A percentile compares a stretch with the other conserved stretches of the same genome.
Conservation (phyloP, 2,888 invertebrate genomes). For the Antheraea yamamai region DNA sequence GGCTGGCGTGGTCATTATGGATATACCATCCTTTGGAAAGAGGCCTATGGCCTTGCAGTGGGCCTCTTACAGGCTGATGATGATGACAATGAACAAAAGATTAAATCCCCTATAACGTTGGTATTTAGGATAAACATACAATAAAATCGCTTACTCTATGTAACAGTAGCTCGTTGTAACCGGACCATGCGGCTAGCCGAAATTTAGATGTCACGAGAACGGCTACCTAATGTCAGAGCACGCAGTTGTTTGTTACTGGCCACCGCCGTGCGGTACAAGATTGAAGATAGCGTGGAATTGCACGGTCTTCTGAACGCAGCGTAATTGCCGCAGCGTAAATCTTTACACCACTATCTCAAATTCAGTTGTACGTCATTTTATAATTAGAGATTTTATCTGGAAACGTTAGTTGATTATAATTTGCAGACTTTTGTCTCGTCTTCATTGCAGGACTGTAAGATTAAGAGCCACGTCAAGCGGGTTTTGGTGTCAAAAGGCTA, state of each 20-base stretch:
- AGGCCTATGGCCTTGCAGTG: no score
- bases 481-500: no score
- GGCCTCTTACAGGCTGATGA: no score
- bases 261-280: slow-evolving; percentile 64
- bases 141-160: slow-evolving; percentile 40
- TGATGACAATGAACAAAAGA: no score
- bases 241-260: slow-evolving; percentile 74
- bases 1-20: no score
- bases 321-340: slow-evolving; percentile 38
- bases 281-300: slow-evolving; percentile 73
- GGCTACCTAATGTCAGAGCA: slow-evolving; percentile 42
- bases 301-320: slow-evolving; percentile 33
- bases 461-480: no score
- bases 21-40: no score
- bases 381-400: slow-evolving; percentile 12
- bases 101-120: no score
- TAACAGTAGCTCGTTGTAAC: slow-evolving; percentile 22
- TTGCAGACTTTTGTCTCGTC: neutral
- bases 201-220: slow-evolving; percentile 80
- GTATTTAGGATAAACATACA: neutral
- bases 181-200: slow-evolving; percentile 65
- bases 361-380: slow-evolving; percentile 4
- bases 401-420: neutral
- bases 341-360: slow-evolving; percentile 23
- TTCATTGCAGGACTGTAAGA: no score